A percentile compares a stretch with the other conserved stretches of the same genome.
These are phyloP conservation scores for Zaprionus africanus DNA, from an alignment of 1,140 invertebrate species.

Conservation along the genomic window DNA sequence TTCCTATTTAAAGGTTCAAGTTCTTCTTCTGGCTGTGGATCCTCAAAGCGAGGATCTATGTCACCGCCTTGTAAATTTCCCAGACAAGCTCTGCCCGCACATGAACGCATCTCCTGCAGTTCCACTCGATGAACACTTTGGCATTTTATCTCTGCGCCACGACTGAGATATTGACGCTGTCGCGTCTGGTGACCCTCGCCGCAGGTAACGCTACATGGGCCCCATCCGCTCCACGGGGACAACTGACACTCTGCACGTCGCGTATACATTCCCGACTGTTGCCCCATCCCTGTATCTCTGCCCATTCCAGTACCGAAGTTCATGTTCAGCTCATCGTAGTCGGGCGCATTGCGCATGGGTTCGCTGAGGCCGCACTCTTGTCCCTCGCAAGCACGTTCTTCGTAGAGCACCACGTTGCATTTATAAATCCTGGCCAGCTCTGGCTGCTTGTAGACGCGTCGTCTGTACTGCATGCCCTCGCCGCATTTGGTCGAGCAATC, in stretches of 20 bases:
- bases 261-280: conserved; percentile 20
- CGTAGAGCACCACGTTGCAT: conserved; percentile 67
- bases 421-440: conserved; percentile 84
- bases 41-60: conserved; percentile 31
- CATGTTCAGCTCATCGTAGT: conserved; percentile 41
- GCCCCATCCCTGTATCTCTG: neutral
- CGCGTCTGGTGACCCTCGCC: conserved; percentile 65
- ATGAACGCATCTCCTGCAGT: conserved; percentile 47
- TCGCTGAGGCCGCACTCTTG: conserved; percentile 51
- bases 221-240: conserved; percentile 90
- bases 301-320: conserved; percentile 12
- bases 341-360: conserved; percentile 17
- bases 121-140: conserved; percentile 57
- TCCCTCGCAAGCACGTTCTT: conserved; percentile 68
- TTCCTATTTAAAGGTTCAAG: neutral
- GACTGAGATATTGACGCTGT: conserved; percentile 62
- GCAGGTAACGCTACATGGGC: conserved; percentile 90
- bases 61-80: conserved; percentile 45
- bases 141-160: conserved; percentile 50
- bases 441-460: conserved; percentile 86
- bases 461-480: conserved; percentile 88
- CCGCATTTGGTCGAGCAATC: conserved; percentile 92
- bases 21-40: conserved; percentile 22
- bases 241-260: conserved; percentile 87
- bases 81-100: conserved; percentile 50